A percentile compares a stretch with the other conserved stretches of the same genome.
phyloP scores from a whole-genome alignment of 2,113 vertebrate species.

The Platichthys flesus region DNA sequence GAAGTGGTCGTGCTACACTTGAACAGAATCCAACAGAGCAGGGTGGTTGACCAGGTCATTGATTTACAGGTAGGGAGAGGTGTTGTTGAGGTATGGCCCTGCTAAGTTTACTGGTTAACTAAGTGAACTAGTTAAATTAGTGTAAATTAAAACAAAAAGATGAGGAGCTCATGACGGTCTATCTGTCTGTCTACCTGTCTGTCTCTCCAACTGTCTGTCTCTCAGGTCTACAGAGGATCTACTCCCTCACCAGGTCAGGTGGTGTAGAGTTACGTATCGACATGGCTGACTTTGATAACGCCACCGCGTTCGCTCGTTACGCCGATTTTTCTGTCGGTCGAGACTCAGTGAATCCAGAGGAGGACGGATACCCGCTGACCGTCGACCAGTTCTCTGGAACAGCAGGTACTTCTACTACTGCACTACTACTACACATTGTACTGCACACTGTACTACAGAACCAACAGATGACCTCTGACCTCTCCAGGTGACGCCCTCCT shows the following conservation, averaged over 20 bases:
- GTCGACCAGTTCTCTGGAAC: slow-evolving; percentile 88
- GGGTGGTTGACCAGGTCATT: too few relatives aligned
- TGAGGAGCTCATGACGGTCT: too few relatives aligned
- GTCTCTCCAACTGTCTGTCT: background rate
- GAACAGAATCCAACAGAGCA: too few relatives aligned
- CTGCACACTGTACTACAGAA: background rate
- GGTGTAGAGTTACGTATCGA: slow-evolving; percentile 88
- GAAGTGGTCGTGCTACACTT: too few relatives aligned
- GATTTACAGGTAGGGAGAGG: too few relatives aligned
- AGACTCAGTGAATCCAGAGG: slow-evolving; percentile 90
- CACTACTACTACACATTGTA: background rate
- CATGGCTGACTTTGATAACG: slow-evolving; percentile 90
- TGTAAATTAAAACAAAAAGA: too few relatives aligned
- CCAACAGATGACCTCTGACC: background rate
- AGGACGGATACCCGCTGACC: slow-evolving; percentile 88
- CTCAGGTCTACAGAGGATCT: slow-evolving; percentile 87
- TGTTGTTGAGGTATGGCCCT: too few relatives aligned
- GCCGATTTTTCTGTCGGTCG: slow-evolving; percentile 87
- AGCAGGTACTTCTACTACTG: slow-evolving; percentile 79
- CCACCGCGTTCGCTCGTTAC: slow-evolving; percentile 88
- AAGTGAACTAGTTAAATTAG: too few relatives aligned
- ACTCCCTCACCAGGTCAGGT: slow-evolving; percentile 85
- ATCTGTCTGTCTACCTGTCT: background rate
- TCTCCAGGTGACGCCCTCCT: slow-evolving; percentile 90
- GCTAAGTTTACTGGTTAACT: too few relatives aligned